Base-by-base conservation (phyloP, 1,140 invertebrate genomes). In the Drosophila ficusphila region DNA sequence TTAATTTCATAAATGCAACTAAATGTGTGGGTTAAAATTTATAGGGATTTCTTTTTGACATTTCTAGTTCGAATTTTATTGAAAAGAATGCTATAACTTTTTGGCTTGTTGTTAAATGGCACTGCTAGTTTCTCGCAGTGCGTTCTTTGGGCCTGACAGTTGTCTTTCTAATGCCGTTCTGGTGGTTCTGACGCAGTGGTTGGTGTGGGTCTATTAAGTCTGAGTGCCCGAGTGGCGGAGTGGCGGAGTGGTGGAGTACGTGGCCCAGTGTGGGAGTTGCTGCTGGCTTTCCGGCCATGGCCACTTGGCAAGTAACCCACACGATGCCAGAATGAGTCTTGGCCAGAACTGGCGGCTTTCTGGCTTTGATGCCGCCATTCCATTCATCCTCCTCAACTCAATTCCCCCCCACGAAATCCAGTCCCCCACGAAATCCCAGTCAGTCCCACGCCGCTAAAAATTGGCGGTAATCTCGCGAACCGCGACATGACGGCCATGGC, bases 301-400 rank as follows among this genome's bases (percentile, higher is more conserved):
- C 76, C 68, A 77, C 78, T 82, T 77, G 47, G 64, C 70, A 67
- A 52, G 39, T 51, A 44, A 12, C 77, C 75, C 74, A 73, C 78
- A 73, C 60, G 44, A 47, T 18, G 48, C 64, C 48, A 47, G 53
- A 75, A 12, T 54, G 61, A 68, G 19, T 39, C 48, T 42, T 36
- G 69, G 57, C 48, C 48, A 83, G 79, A 78, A 77, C 58, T 65
- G 58, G 57, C 70, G 69, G 70, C 69, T 54, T 73, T 62, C n/a
- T 46, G 44, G 33, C 70, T 74, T 74, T 74, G 70, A 74, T 77
- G n/a, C 29, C 31, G 8, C 42, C 21, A n/a, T n/a, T 2, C 7
- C 16, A 3, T 9, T 3, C 8, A 7, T 12, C 21, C 21, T 4
- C 9, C 1, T n/a, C n/a, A n/a, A n/a, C n/a, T n/a, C n/a, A n/a